phyloP scores from a whole-genome alignment of 2,797 vertebrate genomes.

The Lepus townsendii region DNA sequence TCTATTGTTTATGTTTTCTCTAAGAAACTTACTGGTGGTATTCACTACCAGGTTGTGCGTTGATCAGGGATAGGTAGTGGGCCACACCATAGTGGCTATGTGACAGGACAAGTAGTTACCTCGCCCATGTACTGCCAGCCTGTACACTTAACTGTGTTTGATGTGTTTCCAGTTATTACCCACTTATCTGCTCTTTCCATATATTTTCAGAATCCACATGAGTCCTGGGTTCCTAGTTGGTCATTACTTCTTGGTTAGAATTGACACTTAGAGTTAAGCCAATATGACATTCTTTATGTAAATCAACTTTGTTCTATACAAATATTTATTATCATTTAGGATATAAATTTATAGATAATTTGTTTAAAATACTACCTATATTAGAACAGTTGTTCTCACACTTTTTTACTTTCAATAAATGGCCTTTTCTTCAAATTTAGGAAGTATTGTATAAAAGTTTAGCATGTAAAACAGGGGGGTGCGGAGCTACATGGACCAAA shows the following conservation, averaged over 20 bases:
- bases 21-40: background rate
- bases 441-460: background rate
- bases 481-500: background rate
- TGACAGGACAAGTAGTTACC: background rate
- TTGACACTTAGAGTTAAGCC: background rate
- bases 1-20: background rate
- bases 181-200: background rate
- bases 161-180: background rate
- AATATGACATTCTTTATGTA: background rate
- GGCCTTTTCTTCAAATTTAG: background rate
- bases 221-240: background rate
- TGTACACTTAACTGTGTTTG: background rate
- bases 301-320: background rate
- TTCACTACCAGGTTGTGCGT: background rate
- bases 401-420: background rate
- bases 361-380: background rate
- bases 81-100: no score
- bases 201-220: background rate
- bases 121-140: no score
- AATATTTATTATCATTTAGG: slow-evolving; percentile 2
- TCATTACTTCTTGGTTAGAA: background rate
- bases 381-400: background rate
- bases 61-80: background rate
- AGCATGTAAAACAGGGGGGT: background rate
- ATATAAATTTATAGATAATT: background rate